phyloP scores from a whole-genome alignment of 2,888 invertebrate species.

The Hypomecis atomaria region DNA sequence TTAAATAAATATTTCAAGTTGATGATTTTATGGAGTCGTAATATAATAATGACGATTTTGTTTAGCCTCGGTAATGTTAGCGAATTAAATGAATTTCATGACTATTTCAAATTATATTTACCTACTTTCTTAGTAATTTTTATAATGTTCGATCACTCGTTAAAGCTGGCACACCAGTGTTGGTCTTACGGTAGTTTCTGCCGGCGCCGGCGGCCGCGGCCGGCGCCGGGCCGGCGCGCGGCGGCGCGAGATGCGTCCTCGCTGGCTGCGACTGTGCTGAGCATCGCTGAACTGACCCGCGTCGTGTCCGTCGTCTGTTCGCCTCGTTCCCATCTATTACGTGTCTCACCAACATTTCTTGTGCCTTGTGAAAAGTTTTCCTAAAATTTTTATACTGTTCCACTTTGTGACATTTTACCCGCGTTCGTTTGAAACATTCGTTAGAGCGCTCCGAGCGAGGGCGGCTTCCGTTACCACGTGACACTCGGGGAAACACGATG shows the following conservation, averaged over 20 bases:
- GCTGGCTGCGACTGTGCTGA: slow-evolving; percentile 31
- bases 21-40: slow-evolving; percentile 81
- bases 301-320: slow-evolving; percentile 44
- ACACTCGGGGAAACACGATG: slow-evolving; percentile 64
- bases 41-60: slow-evolving; percentile 80
- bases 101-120: slow-evolving; percentile 85
- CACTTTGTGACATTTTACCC: slow-evolving; percentile 51
- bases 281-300: slow-evolving; percentile 60
- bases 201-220: slow-evolving; percentile 29
- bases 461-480: slow-evolving; percentile 22
- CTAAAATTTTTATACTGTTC: slow-evolving; percentile 56
- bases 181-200: slow-evolving; percentile 66
- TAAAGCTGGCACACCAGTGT: slow-evolving; percentile 84
- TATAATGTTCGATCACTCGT: slow-evolving; percentile 82
- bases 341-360: slow-evolving; percentile 72
- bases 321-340: slow-evolving; percentile 53
- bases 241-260: slow-evolving; percentile 39
- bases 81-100: slow-evolving; percentile 80
- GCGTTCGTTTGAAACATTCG: slow-evolving; percentile 46
- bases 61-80: slow-evolving; percentile 82
- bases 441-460: slow-evolving; percentile 38
- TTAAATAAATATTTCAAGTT: slow-evolving; percentile 83
- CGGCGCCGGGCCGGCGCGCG: not conserved
- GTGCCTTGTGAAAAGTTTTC: slow-evolving; percentile 74
- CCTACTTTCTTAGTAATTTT: slow-evolving; percentile 81